Evolutionary conservation across 2,888 invertebrate genomes (phyloP), one percentile per base, ranked within the genome.

Genomic region (Hypena proboscidalis): DNA sequence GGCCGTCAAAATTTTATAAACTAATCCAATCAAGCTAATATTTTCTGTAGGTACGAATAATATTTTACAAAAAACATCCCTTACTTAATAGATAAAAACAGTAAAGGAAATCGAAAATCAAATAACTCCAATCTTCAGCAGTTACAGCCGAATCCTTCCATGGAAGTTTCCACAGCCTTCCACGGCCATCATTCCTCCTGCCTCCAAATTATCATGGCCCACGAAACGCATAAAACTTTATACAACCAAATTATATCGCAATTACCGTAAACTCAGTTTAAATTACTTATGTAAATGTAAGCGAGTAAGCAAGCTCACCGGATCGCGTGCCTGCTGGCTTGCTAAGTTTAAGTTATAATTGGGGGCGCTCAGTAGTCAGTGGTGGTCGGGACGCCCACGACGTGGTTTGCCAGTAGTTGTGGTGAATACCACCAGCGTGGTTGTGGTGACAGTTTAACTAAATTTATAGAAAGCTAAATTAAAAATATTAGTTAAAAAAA

Each of bases 201-300:
- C 17, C 14, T 11, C 14, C n/a, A 25, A 31, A 21, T 36, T 34
- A 26, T 4, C 30, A 36, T 23, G 38, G 33, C 22, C 23, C 15
- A 17, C 42, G 29, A 43, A 17, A 11, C 13, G 26, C 27, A 50
- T 59, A 51, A 59, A 62, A 59, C 39, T 59, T 62, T 62, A 63
- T 63, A 60, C 37, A 49, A 54, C 37, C 43, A 51, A 63, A 62
- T 62, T 63, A 62, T 62, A 51, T 59, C 46, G 52, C 49, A 60
- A 62, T 62, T 63, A 59, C 52, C 39, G 35, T 42, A 51, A 62
- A 62, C 54, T 48, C 46, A 57, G 48, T 62, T 62, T 62, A 62
- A 62, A 63, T 62, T 62, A 62, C 63, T 62, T 62, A 62, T 62
- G 62, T 59, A 62, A 62, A 62, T 62, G 52, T 58, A 53, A 41